These are phyloP conservation scores for Drosophila eugracilis DNA, from an alignment of 1,140 invertebrate genomes.

Conservation along the genomic window DNA sequence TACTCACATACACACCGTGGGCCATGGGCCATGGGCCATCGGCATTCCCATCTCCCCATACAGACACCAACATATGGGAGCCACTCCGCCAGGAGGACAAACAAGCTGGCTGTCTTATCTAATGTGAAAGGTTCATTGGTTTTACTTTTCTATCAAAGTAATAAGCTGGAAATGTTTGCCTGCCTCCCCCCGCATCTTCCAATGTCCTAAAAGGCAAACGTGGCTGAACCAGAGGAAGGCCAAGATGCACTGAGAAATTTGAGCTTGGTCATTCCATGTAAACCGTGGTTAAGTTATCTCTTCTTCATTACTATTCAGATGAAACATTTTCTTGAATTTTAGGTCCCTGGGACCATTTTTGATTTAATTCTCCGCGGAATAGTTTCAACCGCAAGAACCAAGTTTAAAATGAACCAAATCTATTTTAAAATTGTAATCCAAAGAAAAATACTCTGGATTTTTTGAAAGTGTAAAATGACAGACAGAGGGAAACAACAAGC, in stretches of 20 bases:
- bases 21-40: no score
- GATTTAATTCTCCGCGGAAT: no score
- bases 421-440: no score
- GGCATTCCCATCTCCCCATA: conserved; percentile 9
- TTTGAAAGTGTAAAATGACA: conserved; percentile 3
- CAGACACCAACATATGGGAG: conserved; percentile 21
- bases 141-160: conserved; percentile 84
- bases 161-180: conserved; percentile 81
- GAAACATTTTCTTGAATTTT: no score
- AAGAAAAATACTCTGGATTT: no score
- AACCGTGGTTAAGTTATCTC: no score
- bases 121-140: conserved; percentile 84
- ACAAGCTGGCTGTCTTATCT: conserved; percentile 73
- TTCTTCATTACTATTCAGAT: no score
- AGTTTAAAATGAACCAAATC: no score
- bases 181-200: conserved; percentile 5
- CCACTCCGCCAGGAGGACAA: conserved; percentile 41
- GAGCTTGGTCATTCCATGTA: neutral
- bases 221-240: conserved; percentile 53
- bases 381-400: no score
- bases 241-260: neutral
- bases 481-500: conserved; percentile 23
- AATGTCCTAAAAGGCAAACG: conserved; percentile 46
- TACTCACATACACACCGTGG: conserved; percentile 39
- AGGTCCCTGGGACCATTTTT: no score